Conservation (phyloP, 92 coral and sea anemone genomes). For the Paramuricea clavata region DNA sequence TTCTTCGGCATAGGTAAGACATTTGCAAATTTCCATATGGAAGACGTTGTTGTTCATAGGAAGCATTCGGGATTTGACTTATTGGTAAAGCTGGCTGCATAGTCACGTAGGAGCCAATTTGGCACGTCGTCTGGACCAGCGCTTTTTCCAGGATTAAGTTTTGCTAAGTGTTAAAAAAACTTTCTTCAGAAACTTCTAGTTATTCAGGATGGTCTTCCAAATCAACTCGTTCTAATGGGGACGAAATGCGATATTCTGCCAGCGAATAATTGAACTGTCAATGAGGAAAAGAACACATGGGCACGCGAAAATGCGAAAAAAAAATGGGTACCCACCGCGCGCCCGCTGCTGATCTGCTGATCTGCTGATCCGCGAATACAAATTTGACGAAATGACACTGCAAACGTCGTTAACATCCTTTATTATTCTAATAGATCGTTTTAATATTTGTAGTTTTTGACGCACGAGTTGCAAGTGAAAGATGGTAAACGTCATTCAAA, state of each 20-base stretch:
- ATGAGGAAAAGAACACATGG: no score
- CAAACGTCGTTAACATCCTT: no score
- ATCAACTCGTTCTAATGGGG: not conserved
- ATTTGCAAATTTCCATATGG: conserved; percentile 23
- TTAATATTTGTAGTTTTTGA: conserved; percentile 76
- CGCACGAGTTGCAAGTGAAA: conserved; percentile 79
- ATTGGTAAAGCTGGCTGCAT: conserved; percentile 3
- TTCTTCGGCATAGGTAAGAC: no score
- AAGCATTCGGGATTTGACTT: not conserved
- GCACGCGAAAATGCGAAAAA: no score
- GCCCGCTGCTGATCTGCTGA: no score
- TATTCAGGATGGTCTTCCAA: not conserved
- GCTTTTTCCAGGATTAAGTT: not conserved
- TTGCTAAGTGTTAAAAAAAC: not conserved
- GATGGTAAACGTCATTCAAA: conserved; percentile 80
- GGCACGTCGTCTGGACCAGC: conserved; percentile 1
- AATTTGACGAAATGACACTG: no score
- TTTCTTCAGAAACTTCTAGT: not conserved
- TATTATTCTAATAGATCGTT: no score
- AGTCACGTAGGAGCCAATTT: no score
- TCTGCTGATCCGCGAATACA: no score
- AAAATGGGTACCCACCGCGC: no score
- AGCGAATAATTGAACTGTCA: no score
- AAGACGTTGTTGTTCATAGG: not conserved
- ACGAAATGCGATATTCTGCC: not conserved